phyloP scores from a whole-genome alignment of 2,113 vertebrate species.

The Microtus montanus region DNA sequence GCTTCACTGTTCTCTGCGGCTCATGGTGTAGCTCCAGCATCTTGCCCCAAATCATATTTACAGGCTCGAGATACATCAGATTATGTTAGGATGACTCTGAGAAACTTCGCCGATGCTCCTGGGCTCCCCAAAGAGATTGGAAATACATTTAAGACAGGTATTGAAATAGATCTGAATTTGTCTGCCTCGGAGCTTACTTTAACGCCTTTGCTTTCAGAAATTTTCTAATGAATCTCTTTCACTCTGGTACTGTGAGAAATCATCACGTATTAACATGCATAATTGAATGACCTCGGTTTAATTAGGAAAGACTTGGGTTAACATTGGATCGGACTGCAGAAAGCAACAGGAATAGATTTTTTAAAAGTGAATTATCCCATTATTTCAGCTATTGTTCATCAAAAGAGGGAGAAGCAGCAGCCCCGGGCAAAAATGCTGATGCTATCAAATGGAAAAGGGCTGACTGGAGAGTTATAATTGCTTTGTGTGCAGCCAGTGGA shows the following conservation, averaged over 20 bases:
- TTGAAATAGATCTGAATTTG: conserved; percentile 25
- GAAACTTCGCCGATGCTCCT: neutral
- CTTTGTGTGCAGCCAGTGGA: conserved; percentile 49
- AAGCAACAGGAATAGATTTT: neutral
- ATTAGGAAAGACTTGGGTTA: conserved; percentile 48
- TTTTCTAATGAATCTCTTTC: conserved; percentile 38
- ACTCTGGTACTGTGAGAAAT: conserved; percentile 35
- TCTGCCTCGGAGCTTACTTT: conserved; percentile 13
- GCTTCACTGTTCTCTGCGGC: neutral
- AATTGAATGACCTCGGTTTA: conserved; percentile 36
- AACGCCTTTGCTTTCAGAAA: conserved; percentile 6
- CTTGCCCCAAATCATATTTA: neutral
- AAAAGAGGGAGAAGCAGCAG: conserved; percentile 6
- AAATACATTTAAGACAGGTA: conserved; percentile 41
- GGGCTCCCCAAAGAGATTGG: neutral
- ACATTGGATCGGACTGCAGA: conserved; percentile 8
- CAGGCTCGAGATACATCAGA: neutral
- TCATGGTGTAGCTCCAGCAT: neutral
- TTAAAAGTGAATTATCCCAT: conserved; percentile 59
- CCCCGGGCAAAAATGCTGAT: conserved; percentile 73
- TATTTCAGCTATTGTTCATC: conserved; percentile 69
- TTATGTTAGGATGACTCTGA: neutral
- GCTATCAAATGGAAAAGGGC: conserved; percentile 50
- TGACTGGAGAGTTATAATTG: conserved; percentile 66
- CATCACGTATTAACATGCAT: neutral